These are phyloP conservation scores for Dromiciops gliroides DNA, from an alignment of 2,113 vertebrate genomes.

Conservation along the genomic window DNA sequence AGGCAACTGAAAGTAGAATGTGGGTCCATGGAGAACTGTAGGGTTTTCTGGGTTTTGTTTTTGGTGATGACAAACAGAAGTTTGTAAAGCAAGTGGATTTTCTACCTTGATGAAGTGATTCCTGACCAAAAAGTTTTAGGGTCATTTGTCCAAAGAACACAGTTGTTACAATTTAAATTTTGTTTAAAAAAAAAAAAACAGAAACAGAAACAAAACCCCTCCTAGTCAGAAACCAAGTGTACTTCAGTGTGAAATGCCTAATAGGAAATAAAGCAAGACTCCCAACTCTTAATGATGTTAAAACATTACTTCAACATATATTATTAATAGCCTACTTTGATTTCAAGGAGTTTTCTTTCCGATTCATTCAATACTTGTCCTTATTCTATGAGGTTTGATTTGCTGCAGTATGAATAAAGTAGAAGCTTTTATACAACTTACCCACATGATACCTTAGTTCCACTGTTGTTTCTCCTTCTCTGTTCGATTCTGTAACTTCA, in stretches of 20 bases:
- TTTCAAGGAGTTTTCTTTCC: slow-evolving; percentile 22
- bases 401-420: slow-evolving; percentile 28
- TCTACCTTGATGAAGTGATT: neutral
- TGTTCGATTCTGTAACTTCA: slow-evolving; percentile 81
- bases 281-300: neutral
- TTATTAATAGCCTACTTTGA: neutral
- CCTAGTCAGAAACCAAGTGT: neutral
- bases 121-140: slow-evolving; percentile 13
- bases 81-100: neutral
- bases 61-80: slow-evolving; percentile 33
- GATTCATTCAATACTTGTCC: neutral
- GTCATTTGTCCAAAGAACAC: neutral
- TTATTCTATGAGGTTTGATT: neutral
- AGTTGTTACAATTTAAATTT: neutral
- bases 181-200: neutral
- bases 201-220: neutral
- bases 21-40: neutral
- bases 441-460: slow-evolving; percentile 72
- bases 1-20: neutral
- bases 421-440: slow-evolving; percentile 67
- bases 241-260: slow-evolving; percentile 1
- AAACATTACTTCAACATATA: slow-evolving; percentile 26
- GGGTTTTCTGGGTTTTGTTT: neutral
- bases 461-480: slow-evolving; percentile 78
- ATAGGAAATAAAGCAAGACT: slow-evolving; percentile 31